Base-by-base conservation (phyloP, 2,113 vertebrate genomes). In the Toxotes jaculatrix region DNA sequence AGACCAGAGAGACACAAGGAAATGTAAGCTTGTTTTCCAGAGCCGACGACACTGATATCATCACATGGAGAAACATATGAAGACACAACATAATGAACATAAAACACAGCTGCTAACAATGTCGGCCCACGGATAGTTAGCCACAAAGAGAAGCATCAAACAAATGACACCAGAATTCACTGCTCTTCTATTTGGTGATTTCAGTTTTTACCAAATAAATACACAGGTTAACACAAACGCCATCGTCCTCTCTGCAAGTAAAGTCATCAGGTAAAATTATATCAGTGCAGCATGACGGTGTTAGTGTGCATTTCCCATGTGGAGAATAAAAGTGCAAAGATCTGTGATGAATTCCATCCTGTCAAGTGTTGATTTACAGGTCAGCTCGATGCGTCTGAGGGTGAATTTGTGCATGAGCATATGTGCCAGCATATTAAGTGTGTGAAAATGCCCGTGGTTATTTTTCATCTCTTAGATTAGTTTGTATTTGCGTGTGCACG, bases 331-430 rank as follows among this genome's bases (percentile, higher is more conserved):
- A 87, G 84, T 69, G 79, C 59, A 88, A 68, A 90, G 78, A 90
- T 71, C 31, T 74, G 85, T 87, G 80, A 92, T 91, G 69, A 91
- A 91, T 90, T 88, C 82, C 82, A 23, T 66, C 78, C 84, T 90
- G 93, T 91, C 93, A 80, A 45, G 68, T 57, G 80, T 56, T 92
- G 91, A 94, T 93, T 93, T 93, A 91, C 89, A 85, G 82, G 86
- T 88, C 77, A 76, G 81, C 67, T 73, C 68, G 64, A 31, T 40
- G 61, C 75, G 66, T 65, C 19, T 74, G 82, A 32, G 78, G 81
- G 49, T 63, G 74, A 89, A 77, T 83, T 21, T 81, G 70, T 89
- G 86, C 59, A 38, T 45, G 62, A 75, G 79, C 40, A 31, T 75
- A 83, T 85, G 88, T 90, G 83, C 73, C 38, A 2, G 87, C 79